phyloP scores from a whole-genome alignment of 2,113 vertebrate genomes.

The Thamnophis sirtalis region DNA sequence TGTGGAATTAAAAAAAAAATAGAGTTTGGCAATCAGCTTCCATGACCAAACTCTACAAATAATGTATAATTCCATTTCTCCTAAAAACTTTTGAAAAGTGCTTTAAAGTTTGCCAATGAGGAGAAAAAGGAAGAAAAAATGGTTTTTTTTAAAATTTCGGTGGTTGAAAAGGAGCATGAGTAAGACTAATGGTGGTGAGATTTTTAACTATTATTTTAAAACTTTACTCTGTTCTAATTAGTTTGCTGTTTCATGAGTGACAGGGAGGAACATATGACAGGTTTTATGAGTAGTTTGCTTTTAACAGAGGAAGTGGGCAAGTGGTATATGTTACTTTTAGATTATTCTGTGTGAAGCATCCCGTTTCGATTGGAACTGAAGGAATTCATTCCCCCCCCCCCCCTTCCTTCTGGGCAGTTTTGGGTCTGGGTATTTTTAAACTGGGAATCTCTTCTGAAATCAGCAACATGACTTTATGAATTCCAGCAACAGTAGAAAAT shows the following conservation, averaged over 20 bases:
- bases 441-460: constrained; percentile 43
- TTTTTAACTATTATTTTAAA: constrained; percentile 43
- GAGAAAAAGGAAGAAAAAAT: background rate
- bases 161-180: background rate
- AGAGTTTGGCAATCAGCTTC: background rate
- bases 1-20: background rate
- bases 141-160: background rate
- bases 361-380: constrained; percentile 11
- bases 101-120: background rate
- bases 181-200: background rate
- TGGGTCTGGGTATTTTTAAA: constrained; percentile 43
- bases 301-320: constrained; percentile 46
- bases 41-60: background rate
- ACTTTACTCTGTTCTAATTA: constrained; percentile 27
- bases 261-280: background rate
- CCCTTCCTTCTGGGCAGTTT: constrained; percentile 30
- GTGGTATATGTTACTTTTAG: background rate
- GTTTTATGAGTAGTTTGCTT: background rate
- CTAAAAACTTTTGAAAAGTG: background rate
- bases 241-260: constrained; percentile 33
- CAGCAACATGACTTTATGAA: background rate
- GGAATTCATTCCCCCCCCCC: constrained; percentile 5
- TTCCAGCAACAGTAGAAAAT: constrained; percentile 34
- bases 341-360: constrained; percentile 37
- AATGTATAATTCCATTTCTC: background rate